phyloP scores from a whole-genome alignment of 2,113 vertebrate genomes.

The Lonchura striata region DNA sequence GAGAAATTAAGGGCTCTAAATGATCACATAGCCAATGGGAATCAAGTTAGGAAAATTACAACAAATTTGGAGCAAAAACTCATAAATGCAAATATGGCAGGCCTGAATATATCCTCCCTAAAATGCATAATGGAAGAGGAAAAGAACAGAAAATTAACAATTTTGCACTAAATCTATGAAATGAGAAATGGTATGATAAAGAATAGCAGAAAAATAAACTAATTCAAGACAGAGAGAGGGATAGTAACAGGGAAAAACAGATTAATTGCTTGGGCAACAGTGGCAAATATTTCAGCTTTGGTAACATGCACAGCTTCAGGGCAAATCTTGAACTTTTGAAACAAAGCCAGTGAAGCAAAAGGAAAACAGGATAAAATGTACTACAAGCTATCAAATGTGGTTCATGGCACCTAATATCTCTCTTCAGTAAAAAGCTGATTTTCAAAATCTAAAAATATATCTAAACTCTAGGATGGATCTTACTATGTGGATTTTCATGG shows the following conservation, averaged over 20 bases:
- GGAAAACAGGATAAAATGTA: not conserved
- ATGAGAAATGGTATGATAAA: not conserved
- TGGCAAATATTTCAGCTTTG: not conserved
- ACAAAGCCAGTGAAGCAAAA: not conserved
- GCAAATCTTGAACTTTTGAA: constrained; percentile 5
- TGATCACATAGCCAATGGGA: not conserved
- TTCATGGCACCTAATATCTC: not conserved
- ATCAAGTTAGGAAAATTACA: not conserved
- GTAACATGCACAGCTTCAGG: not conserved
- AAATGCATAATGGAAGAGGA: not conserved
- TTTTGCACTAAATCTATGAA: not conserved
- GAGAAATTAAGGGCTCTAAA: not conserved
- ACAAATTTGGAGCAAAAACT: not conserved
- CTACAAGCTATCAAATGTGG: not conserved
- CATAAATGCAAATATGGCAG: not conserved
- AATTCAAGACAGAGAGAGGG: not conserved
- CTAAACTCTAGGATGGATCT: not conserved
- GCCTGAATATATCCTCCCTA: not conserved
- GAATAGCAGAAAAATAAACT: not conserved
- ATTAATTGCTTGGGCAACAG: not conserved
- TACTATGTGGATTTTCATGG: not conserved
- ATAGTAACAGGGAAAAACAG: not conserved
- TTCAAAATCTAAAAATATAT: not conserved
- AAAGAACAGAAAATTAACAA: not conserved
- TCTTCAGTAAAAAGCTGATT: not conserved